phyloP scores from a whole-genome alignment of 2,888 invertebrate species.

The Ormyrus labotus region DNA sequence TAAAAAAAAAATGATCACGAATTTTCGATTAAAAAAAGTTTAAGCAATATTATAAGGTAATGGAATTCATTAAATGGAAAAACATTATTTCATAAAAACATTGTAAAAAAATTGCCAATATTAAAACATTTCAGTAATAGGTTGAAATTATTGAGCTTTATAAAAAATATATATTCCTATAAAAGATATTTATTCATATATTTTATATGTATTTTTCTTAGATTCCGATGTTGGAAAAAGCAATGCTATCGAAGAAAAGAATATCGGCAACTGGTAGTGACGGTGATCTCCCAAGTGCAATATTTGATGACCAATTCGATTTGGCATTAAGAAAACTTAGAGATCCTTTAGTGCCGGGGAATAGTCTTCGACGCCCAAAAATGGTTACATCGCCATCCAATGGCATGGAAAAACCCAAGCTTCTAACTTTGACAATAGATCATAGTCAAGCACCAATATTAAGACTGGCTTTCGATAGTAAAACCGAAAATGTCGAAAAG shows the following conservation, averaged over 20 bases:
- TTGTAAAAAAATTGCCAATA: too few relatives aligned
- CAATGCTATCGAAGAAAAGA: conserved; percentile 64
- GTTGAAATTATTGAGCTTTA: too few relatives aligned
- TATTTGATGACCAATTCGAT: conserved; percentile 78
- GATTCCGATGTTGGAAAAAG: conserved; percentile 63
- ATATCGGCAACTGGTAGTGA: conserved; percentile 77
- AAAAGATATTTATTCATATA: too few relatives aligned
- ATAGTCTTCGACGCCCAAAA: conserved; percentile 58
- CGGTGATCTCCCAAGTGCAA: conserved; percentile 77
- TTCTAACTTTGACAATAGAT: conserved; percentile 66
- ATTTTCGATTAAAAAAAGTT: too few relatives aligned
- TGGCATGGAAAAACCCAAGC: conserved; percentile 64
- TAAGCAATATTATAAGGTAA: too few relatives aligned
- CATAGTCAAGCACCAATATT: conserved; percentile 58
- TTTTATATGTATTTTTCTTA: not conserved
- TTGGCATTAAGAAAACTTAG: conserved; percentile 77
- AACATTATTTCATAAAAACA: too few relatives aligned
- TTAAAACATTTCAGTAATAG: too few relatives aligned
- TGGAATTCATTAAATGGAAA: too few relatives aligned
- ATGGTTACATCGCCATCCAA: conserved; percentile 57
- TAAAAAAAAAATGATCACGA: too few relatives aligned
- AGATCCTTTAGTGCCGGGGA: conserved; percentile 61
- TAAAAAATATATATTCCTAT: too few relatives aligned
- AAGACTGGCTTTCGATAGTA: conserved; percentile 65
- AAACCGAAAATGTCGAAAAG: conserved; percentile 7